These are phyloP conservation scores for Lytechinus variegatus DNA, from an alignment of 35 echinoderm and acorn worm species.

Conservation along the genomic window DNA sequence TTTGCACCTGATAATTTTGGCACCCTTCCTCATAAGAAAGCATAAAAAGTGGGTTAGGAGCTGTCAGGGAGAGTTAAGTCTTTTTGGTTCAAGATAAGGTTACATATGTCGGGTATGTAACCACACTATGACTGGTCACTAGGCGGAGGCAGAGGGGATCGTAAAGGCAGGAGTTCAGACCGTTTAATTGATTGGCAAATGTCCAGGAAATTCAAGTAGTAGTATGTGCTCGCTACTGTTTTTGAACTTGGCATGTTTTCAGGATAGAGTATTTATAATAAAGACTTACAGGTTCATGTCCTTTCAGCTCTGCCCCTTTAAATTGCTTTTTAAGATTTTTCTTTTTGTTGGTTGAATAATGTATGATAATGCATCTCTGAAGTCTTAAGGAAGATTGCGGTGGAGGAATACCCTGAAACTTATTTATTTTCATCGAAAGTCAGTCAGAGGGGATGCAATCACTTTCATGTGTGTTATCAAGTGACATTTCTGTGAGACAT, in stretches of 20 bases:
- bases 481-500: background rate
- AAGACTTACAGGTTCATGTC: background rate
- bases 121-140: background rate
- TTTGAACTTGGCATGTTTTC: background rate
- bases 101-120: background rate
- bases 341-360: background rate
- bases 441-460: background rate
- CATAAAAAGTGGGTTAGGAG: background rate
- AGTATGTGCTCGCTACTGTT: background rate
- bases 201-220: background rate
- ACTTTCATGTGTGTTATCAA: background rate
- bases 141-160: background rate
- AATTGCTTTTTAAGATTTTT: background rate
- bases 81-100: background rate
- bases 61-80: background rate
- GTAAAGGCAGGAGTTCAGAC: background rate
- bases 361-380: background rate
- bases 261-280: background rate
- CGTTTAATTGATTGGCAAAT: background rate
- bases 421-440: background rate
- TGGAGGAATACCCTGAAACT: background rate
- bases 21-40: background rate
- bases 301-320: background rate
- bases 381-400: background rate
- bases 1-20: slow-evolving; percentile 18